Base-by-base conservation (phyloP, 1,140 invertebrate species). In the Neuroterus valhalla region DNA sequence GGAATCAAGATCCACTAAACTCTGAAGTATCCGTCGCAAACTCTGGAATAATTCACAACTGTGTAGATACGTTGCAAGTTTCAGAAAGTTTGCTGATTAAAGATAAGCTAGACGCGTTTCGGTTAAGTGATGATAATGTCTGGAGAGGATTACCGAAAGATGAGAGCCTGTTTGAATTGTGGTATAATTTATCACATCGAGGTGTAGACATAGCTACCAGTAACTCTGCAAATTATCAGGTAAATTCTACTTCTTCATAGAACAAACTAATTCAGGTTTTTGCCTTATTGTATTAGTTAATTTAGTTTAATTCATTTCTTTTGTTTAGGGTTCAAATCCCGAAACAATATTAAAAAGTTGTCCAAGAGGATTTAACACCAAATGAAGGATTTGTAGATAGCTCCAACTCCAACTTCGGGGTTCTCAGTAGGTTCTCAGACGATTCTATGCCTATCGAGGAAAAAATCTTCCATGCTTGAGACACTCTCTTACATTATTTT, bases 141-240 rank as follows among this genome's bases (percentile, higher is more conserved):
- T 70, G 45, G 68, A 50, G 31, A 48, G 45, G 44, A 15, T 15
- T 5, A 26, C 12, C 6, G 14, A 17, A 50, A 70, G 68, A 70
- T 31, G 12, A 70, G 31, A 70, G 68, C 21, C 19, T 70, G 1
- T 70, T 31, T 70, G 12, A 48, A 11, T 2, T 70, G 12, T 70
- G 68, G 68, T 70, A 26, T 50, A 50, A 50, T 15, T 50, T 50
- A 15, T 26, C 44, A 26, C 19, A 46, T 19, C 48, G n/a, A 19
- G 48, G 21, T 8, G 17, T 50, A 1, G 4, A 21, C n/a, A 11
- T 4, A 21, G 10, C n/a, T 0, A 3, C 48, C 1, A 50, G 21
- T 21, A 50, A 50, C 21, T 21, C 4, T 21, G 17, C 19, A 4
- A 50, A 3, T 19, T 3, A 11, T 19, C 17, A 50, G n/a, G 48